A percentile compares a stretch with the other conserved stretches of the same genome.
Evolutionary conservation across 2,888 invertebrate genomes (phyloP).

Genomic region (Aleiodes leptofemur): DNA sequence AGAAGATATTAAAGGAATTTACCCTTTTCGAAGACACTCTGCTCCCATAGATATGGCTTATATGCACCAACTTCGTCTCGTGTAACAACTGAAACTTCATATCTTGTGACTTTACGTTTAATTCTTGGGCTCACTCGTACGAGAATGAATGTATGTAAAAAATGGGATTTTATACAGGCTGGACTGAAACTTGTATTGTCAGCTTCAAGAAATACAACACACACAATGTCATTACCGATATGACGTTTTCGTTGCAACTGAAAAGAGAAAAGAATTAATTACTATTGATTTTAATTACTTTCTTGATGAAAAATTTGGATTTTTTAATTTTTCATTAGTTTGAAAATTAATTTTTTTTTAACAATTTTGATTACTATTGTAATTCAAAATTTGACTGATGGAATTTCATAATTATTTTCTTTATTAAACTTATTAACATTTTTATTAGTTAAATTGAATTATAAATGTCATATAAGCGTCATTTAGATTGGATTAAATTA

Average conservation of each 20-base stretch:
- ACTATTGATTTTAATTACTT: too few relatives aligned
- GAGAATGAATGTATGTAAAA: conserved; percentile 94
- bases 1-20: conserved; percentile 9
- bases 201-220: conserved; percentile 94
- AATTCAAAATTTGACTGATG: too few relatives aligned
- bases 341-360: too few relatives aligned
- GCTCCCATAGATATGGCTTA: conserved; percentile 97
- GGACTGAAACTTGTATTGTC: conserved; percentile 95
- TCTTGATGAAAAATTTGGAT: too few relatives aligned
- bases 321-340: too few relatives aligned
- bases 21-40: conserved; percentile 93
- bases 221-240: conserved; percentile 96
- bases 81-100: conserved; percentile 94
- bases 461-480: too few relatives aligned
- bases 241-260: conserved; percentile 92
- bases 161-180: conserved; percentile 95
- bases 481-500: too few relatives aligned
- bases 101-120: conserved; percentile 90
- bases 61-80: conserved; percentile 96
- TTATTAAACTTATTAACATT: too few relatives aligned
- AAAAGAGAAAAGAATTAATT: conserved; percentile 46
- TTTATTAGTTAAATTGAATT: too few relatives aligned
- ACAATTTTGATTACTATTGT: too few relatives aligned
- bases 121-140: conserved; percentile 92
- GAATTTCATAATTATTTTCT: too few relatives aligned